Percentiles rank a stretch among this genome's conserved stretches.
These are phyloP conservation scores for Spodoptera picta DNA, from an alignment of 2,888 invertebrate species.

Conservation along the genomic window DNA sequence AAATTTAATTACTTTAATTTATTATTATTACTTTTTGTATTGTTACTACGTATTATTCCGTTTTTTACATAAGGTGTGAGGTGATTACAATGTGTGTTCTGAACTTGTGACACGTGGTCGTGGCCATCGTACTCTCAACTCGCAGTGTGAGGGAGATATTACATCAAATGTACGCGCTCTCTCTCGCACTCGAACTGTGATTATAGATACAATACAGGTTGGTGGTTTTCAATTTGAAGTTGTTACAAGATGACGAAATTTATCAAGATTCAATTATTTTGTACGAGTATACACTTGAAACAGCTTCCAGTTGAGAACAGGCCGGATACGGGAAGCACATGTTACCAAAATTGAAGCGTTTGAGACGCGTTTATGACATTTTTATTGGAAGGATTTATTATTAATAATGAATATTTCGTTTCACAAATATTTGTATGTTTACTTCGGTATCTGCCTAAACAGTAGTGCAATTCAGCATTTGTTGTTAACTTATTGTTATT, in stretches of 20 bases:
- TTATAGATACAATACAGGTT: conserved; percentile 13
- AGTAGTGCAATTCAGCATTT: conserved; percentile 54
- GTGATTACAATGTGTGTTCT: conserved; percentile 36
- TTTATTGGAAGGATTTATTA: conserved; percentile 31
- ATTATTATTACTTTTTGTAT: conserved; percentile 65
- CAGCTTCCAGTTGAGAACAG: conserved; percentile 12
- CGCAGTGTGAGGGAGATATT: conserved; percentile 17
- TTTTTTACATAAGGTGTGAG: conserved; percentile 35
- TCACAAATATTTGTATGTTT: conserved; percentile 47
- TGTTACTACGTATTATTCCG: conserved; percentile 61
- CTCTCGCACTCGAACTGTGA: conserved; percentile 16
- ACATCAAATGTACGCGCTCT: conserved; percentile 10
- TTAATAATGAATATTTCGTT: conserved; percentile 35
- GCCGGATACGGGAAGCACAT: conserved; percentile 21
- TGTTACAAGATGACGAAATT: neutral
- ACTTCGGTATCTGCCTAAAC: conserved; percentile 42
- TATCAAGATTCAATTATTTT: neutral
- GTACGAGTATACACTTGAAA: neutral
- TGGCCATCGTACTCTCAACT: conserved; percentile 6
- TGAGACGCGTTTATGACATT: conserved; percentile 28
- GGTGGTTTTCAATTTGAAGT: conserved; percentile 23
- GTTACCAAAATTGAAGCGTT: conserved; percentile 34
- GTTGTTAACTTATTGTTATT: conserved; percentile 52
- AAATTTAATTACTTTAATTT: conserved; percentile 62
- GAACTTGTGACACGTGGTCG: conserved; percentile 8